These are phyloP conservation scores for Acanthaster planci DNA, from an alignment of 35 echinoderm and acorn worm genomes.

Conservation along the genomic window DNA sequence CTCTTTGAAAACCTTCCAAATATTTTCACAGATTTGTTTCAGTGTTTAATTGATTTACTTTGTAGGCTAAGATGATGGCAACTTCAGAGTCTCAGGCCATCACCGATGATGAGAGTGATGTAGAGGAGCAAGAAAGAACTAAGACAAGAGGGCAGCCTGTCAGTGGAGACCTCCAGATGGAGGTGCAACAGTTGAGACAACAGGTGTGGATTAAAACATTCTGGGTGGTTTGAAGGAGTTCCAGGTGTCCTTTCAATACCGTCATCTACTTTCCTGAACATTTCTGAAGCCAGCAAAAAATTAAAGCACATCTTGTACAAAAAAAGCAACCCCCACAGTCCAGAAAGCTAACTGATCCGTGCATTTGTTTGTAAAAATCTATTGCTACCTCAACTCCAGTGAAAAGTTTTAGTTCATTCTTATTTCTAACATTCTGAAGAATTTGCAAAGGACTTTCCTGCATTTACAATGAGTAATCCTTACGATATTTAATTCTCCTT, in stretches of 20 bases:
- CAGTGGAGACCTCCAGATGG: not conserved
- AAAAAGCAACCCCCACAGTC: not conserved
- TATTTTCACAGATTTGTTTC: too few relatives aligned
- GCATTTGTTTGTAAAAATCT: too few relatives aligned
- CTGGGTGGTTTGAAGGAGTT: too few relatives aligned
- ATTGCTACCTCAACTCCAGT: too few relatives aligned
- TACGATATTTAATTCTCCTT: not conserved
- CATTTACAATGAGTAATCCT: too few relatives aligned
- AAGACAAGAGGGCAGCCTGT: not conserved
- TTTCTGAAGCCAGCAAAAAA: not conserved
- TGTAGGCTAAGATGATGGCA: conserved; percentile 19
- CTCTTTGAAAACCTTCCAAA: too few relatives aligned
- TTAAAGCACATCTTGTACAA: not conserved
- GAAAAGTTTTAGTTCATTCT: too few relatives aligned
- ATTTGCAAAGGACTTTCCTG: too few relatives aligned
- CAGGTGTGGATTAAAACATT: not conserved
- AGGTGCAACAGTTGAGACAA: conserved; percentile 5
- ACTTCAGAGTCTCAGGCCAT: conserved; percentile 4
- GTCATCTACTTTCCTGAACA: not conserved
- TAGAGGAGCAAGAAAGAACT: not conserved
- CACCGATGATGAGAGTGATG: conserved; percentile 21
- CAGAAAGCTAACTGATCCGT: not conserved
- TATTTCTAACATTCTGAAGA: too few relatives aligned
- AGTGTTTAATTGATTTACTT: not conserved
- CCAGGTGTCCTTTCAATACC: too few relatives aligned